A percentile compares a stretch with the other conserved stretches of the same genome.
Evolutionary conservation across 2,113 vertebrate species (phyloP).

Genomic region (Polypterus senegalus): DNA sequence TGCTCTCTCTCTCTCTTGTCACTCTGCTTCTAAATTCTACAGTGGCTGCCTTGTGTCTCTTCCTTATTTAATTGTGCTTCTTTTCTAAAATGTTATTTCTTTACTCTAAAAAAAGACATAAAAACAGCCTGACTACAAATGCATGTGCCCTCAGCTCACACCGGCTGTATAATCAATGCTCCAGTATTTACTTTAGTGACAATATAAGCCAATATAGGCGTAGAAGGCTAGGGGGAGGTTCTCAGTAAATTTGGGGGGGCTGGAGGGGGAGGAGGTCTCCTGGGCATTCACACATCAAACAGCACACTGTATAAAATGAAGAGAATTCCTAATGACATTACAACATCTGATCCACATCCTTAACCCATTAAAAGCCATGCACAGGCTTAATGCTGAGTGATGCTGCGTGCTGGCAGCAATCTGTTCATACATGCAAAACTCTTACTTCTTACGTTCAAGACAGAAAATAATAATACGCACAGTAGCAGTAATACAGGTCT

Average conservation of each 20-base stretch:
- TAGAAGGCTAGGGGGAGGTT: conserved; percentile 51
- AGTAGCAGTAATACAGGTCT: no score
- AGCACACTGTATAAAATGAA: conserved; percentile 57
- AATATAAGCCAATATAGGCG: conserved; percentile 67
- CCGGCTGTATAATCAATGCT: conserved; percentile 17
- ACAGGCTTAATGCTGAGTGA: no score
- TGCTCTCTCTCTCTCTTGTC: conserved; percentile 19
- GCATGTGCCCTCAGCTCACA: conserved; percentile 7
- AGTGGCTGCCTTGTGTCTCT: conserved; percentile 20
- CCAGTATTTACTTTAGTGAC: conserved; percentile 63
- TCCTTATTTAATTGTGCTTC: conserved; percentile 4
- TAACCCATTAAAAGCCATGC: conserved; percentile 51
- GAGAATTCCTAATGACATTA: conserved; percentile 57
- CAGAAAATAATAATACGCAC: no score
- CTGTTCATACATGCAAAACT: no score
- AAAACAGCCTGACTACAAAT: conserved; percentile 3
- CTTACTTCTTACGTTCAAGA: no score
- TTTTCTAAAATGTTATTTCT: conserved; percentile 5
- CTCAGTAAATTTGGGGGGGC: conserved; percentile 33
- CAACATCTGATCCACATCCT: conserved; percentile 60
- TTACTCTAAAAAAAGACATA: conserved; percentile 1
- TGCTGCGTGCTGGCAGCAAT: no score
- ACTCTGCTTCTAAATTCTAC: conserved; percentile 16
- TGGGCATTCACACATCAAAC: conserved; percentile 74
- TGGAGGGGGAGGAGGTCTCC: conserved; percentile 46